Evolutionary conservation across 92 coral and sea anemone genomes (phyloP).

Genomic region (Phenganax stokvisi): DNA sequence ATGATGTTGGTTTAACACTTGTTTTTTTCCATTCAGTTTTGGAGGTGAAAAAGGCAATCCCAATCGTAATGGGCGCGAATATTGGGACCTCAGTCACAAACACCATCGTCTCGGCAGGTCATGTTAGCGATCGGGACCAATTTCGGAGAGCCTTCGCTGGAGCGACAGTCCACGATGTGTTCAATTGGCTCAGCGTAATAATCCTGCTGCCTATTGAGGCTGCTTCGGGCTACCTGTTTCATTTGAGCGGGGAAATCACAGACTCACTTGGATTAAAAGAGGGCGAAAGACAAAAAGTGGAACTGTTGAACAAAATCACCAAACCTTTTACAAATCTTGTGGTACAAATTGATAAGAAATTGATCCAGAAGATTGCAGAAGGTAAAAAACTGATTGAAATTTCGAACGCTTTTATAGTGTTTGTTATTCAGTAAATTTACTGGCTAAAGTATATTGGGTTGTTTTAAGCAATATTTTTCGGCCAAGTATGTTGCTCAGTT

Average conservation of each 20-base stretch:
- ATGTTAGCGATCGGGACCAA: constrained; percentile 46
- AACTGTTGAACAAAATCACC: constrained; percentile 26
- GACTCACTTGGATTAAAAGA: constrained; percentile 26
- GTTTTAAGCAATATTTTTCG: too few relatives aligned
- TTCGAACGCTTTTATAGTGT: too few relatives aligned
- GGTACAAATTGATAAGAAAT: constrained; percentile 29
- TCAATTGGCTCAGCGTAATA: constrained; percentile 51
- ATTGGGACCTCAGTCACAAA: constrained; percentile 55
- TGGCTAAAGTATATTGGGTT: too few relatives aligned
- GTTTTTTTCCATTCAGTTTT: constrained; percentile 18
- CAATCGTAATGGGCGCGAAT: constrained; percentile 54
- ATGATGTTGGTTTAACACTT: background rate
- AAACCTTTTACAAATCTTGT: constrained; percentile 30
- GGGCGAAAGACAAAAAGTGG: constrained; percentile 35
- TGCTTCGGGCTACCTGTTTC: constrained; percentile 29
- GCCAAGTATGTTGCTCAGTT: too few relatives aligned
- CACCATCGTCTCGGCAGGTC: constrained; percentile 52
- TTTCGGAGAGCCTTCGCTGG: constrained; percentile 56
- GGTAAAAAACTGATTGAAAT: background rate
- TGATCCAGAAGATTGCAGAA: constrained; percentile 29
- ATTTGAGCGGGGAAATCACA: constrained; percentile 25
- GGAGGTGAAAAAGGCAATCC: constrained; percentile 38
- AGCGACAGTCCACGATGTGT: constrained; percentile 54
- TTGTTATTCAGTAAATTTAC: too few relatives aligned
- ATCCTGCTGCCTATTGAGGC: constrained; percentile 39